A percentile compares a stretch with the other conserved stretches of the same genome.
Conservation (phyloP, 2,888 invertebrate species). For the Terebella lapidaria region DNA sequence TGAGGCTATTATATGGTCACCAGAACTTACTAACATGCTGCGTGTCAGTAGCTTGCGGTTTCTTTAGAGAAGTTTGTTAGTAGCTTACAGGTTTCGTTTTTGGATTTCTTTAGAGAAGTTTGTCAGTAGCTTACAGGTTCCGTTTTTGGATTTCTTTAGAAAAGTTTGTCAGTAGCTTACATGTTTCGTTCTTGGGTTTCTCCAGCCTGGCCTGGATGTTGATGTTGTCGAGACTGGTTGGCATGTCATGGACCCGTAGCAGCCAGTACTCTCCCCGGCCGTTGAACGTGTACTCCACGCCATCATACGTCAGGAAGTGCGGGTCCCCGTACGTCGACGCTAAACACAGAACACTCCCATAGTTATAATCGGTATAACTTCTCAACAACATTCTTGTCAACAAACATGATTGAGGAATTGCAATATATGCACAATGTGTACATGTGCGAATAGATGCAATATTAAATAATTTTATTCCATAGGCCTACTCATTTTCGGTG, state of each 20-base stretch:
- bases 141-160: no score
- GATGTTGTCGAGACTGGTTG: not conserved
- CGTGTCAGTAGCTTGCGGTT: no score
- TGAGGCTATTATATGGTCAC: no score
- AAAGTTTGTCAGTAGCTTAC: slow-evolving; percentile 8
- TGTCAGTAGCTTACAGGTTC: no score
- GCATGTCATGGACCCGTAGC: slow-evolving; percentile 1
- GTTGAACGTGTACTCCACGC: slow-evolving; percentile 15
- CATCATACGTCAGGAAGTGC: slow-evolving; percentile 17
- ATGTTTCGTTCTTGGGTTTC: not conserved
- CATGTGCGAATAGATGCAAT: no score
- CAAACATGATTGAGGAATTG: not conserved
- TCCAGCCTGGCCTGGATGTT: slow-evolving; percentile 13
- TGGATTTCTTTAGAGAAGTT: no score
- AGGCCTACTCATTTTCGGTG: not conserved
- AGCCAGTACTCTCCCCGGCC: slow-evolving; percentile 17
- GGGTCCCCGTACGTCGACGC: slow-evolving; percentile 16
- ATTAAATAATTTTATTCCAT: no score
- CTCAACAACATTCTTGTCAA: not conserved
- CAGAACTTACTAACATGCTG: no score
- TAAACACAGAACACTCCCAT: no score
- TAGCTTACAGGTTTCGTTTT: no score
- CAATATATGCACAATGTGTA: not conserved
- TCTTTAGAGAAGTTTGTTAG: no score
- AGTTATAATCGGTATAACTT: no score